Evolutionary conservation across 2,888 invertebrate genomes (phyloP).

Genomic region (Carcina quercana): DNA sequence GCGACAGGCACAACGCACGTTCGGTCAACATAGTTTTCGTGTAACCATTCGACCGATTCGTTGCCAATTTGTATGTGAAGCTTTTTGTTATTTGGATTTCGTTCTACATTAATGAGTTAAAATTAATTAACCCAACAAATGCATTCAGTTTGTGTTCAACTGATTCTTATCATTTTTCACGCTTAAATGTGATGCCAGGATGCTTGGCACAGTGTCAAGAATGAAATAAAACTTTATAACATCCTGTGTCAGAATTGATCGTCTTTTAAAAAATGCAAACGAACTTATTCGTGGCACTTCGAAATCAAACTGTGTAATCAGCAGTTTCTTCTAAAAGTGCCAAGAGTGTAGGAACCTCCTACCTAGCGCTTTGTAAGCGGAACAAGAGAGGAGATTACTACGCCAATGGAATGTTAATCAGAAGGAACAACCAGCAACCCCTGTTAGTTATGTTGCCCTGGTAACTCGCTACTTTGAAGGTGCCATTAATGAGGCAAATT

Average conservation of each 20-base stretch:
- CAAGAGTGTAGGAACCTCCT: constrained; percentile 32
- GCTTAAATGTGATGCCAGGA: too few relatives aligned
- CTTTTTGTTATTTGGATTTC: constrained; percentile 9
- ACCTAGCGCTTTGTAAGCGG: constrained; percentile 25
- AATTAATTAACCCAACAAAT: constrained; percentile 11
- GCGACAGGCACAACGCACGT: constrained; percentile 27
- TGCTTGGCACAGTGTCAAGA: too few relatives aligned
- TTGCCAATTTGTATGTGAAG: constrained; percentile 15
- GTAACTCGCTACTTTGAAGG: constrained; percentile 12
- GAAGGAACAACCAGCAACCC: constrained; percentile 26
- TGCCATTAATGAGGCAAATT: constrained; percentile 11
- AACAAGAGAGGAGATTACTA: constrained; percentile 27
- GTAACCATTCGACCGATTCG: constrained; percentile 26
- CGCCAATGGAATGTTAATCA: constrained; percentile 49
- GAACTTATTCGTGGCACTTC: too few relatives aligned
- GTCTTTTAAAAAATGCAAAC: too few relatives aligned
- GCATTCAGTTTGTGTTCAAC: too few relatives aligned
- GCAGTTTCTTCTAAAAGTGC: constrained; percentile 18
- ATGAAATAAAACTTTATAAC: too few relatives aligned
- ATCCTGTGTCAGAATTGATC: too few relatives aligned
- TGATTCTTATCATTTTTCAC: too few relatives aligned
- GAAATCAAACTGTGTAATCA: too few relatives aligned
- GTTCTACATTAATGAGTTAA: constrained; percentile 17
- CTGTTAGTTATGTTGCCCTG: constrained; percentile 23
- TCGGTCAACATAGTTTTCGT: constrained; percentile 21